Percentiles rank a stretch among this genome's conserved stretches.
Evolutionary conservation across 2,888 invertebrate species (phyloP).

Genomic region (Campaea margaritaria): DNA sequence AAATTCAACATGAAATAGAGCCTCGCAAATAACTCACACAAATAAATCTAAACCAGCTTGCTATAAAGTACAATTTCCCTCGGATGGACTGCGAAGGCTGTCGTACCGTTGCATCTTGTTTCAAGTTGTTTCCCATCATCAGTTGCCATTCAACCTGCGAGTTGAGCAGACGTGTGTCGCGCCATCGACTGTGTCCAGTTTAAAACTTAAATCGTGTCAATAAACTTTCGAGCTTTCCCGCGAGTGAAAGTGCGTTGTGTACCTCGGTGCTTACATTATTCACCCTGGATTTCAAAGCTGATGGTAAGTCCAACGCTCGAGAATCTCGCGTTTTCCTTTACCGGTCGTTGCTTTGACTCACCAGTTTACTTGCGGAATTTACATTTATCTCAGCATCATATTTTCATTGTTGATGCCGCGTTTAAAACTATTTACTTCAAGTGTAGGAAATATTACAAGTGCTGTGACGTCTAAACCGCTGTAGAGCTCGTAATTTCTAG

Average conservation of each 20-base stretch:
- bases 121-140: conserved; percentile 59
- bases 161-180: conserved; percentile 54
- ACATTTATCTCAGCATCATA: conserved; percentile 33
- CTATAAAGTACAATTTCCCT: conserved; percentile 55
- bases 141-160: conserved; percentile 61
- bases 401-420: conserved; percentile 33
- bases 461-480: conserved; percentile 1
- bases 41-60: conserved; percentile 31
- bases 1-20: conserved; percentile 16
- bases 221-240: conserved; percentile 58
- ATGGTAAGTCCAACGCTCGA: conserved; percentile 58
- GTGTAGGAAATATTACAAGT: conserved; percentile 10
- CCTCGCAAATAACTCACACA: conserved; percentile 22
- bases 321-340: conserved; percentile 32
- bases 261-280: conserved; percentile 44
- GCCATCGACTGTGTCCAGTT: conserved; percentile 29
- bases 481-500: not conserved
- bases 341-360: conserved; percentile 34
- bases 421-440: conserved; percentile 21
- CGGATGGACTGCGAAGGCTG: conserved; percentile 50
- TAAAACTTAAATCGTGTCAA: conserved; percentile 56
- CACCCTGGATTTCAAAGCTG: conserved; percentile 75
- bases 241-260: conserved; percentile 53
- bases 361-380: conserved; percentile 32
- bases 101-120: conserved; percentile 56